Evolutionary conservation across 1,140 invertebrate species (phyloP).

Genomic region (Anoplophora glabripennis): DNA sequence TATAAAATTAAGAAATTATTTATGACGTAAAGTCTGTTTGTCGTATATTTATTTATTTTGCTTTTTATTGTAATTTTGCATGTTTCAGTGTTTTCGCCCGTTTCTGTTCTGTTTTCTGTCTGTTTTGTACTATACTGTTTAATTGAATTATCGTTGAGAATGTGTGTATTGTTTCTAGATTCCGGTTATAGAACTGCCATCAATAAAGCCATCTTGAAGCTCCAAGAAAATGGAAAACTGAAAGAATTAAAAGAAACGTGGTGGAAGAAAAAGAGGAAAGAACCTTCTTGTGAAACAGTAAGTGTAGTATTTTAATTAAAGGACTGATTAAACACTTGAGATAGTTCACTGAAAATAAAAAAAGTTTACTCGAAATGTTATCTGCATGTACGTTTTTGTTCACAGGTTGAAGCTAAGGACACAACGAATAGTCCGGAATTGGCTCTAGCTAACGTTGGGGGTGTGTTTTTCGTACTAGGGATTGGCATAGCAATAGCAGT

Average conservation of each 20-base stretch:
- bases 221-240: conserved; percentile 79
- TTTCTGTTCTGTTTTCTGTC: no score
- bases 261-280: conserved; percentile 69
- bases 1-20: no score
- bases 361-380: no score
- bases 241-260: conserved; percentile 77
- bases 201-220: conserved; percentile 70
- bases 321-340: no score
- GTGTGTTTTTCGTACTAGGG: conserved; percentile 84
- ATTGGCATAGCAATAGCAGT: conserved; percentile 65
- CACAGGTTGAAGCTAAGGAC: conserved; percentile 9
- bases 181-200: conserved; percentile 66
- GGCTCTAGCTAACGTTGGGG: conserved; percentile 81
- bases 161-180: conserved; percentile 19
- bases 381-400: background rate
- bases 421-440: conserved; percentile 56
- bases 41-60: no score
- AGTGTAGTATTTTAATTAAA: background rate
- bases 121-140: no score
- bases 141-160: no score
- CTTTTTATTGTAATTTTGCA: no score
- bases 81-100: no score
- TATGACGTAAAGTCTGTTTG: no score
- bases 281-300: background rate
- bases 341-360: no score